These are phyloP conservation scores for Griposia aprilina DNA, from an alignment of 2,888 invertebrate genomes.

Conservation along the genomic window DNA sequence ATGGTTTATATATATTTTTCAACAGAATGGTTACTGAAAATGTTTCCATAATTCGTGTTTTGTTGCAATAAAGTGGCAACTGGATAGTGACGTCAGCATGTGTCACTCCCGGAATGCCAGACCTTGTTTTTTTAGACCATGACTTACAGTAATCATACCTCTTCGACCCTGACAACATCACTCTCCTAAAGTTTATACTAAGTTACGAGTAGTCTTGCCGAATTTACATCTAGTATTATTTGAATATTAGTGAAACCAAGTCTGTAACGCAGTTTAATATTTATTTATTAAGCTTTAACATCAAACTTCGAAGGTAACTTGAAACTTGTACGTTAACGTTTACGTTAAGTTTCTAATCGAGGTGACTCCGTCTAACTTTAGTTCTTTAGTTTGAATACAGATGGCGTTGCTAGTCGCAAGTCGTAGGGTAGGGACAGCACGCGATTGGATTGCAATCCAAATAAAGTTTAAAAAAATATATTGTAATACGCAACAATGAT, in stretches of 20 bases:
- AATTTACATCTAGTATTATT: not conserved
- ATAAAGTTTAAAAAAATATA: not conserved
- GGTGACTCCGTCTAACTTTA: conserved; percentile 12
- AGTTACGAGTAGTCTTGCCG: not conserved
- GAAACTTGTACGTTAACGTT: conserved; percentile 24
- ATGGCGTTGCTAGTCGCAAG: conserved; percentile 43
- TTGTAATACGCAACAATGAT: too few species aligned
- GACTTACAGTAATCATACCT: too few species aligned
- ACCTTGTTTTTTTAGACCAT: too few species aligned
- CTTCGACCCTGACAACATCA: too few species aligned
- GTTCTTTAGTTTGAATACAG: conserved; percentile 29
- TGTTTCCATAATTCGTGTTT: too few species aligned
- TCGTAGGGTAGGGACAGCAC: not conserved
- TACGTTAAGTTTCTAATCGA: conserved; percentile 16
- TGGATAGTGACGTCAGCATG: too few species aligned
- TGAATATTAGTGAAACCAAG: not conserved
- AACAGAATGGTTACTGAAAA: too few species aligned
- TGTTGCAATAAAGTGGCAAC: too few species aligned
- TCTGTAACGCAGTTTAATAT: not conserved
- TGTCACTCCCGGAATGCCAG: too few species aligned
- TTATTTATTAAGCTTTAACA: conserved; percentile 7
- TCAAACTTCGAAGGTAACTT: conserved; percentile 12
- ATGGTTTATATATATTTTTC: too few species aligned
- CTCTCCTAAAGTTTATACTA: not conserved
- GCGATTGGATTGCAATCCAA: not conserved